Conservation (phyloP, 2,113 vertebrate species). For the Sakesphorus luctuosus region DNA sequence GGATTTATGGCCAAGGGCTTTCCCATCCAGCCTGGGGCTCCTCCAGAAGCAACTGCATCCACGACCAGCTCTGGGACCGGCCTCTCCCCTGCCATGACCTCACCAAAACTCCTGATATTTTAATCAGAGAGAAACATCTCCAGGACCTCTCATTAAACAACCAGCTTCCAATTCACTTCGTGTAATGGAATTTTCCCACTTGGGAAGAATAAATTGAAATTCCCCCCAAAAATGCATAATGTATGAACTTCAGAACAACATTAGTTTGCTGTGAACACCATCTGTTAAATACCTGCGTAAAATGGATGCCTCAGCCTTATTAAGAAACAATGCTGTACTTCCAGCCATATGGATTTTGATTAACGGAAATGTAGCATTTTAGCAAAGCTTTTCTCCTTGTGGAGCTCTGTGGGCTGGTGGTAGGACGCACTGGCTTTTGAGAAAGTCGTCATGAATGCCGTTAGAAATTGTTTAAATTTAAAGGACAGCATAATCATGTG, state of each 20-base stretch:
- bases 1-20: not conserved
- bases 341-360: constrained; percentile 44
- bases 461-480: not conserved
- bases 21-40: not conserved
- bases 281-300: constrained; percentile 73
- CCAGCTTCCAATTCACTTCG: not conserved
- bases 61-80: fast-evolving
- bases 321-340: constrained; percentile 21
- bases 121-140: not conserved
- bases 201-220: constrained; percentile 51
- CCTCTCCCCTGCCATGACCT: not conserved
- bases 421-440: not conserved
- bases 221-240: constrained; percentile 35
- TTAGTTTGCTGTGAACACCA: constrained; percentile 49
- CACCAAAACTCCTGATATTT: not conserved
- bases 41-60: not conserved
- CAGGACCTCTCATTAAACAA: not conserved
- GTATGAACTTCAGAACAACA: constrained; percentile 54
- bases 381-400: not conserved
- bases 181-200: constrained; percentile 57
- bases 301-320: constrained; percentile 61
- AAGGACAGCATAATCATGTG: not conserved
- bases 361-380: constrained; percentile 17
- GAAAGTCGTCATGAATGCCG: not conserved
- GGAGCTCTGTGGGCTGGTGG: constrained; percentile 1